Evolutionary conservation across 2,888 invertebrate genomes (phyloP), one percentile per base, ranked within the genome.

Genomic region (Calameuta filiformis): DNA sequence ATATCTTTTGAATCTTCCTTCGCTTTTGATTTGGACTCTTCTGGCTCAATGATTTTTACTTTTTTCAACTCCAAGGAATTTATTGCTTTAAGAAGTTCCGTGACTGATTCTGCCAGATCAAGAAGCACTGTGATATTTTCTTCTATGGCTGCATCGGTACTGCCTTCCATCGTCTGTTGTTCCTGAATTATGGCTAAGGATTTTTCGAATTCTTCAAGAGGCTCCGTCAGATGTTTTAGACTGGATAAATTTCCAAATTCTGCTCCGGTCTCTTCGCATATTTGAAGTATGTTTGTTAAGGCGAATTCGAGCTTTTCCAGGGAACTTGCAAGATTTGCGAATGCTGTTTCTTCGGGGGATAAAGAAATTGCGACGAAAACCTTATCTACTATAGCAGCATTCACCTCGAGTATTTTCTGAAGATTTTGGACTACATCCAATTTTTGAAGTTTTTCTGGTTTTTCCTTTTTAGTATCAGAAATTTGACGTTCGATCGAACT

Each of bases 201-300:
- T 23, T 86, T 92, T 75, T 92, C 89, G 73, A 93, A 85, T 15
- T 75, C 71, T 56, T 80, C 78, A 6, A 86, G 40, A n/a, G 87
- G 86, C 15, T 80, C 78, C 4, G 81, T 23, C 3, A 87, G 79
- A 35, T 80, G 75, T 34, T 83, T 80, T 68, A 87, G 68, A 11
- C 83, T 37, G 3, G 80, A 56, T 11, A 79, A 31, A 68, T 79
- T 74, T 68, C 73, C 71, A 40, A 79, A 73, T 73, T 78, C 76
- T 33, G 73, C 23, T n/a, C 76, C 37, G 33, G 69, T 40, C 75
- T 77, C 77, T 35, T 74, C 40, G 69, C 12, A 35, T 75, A 69
- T 69, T 30, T 35, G 33, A 33, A 35, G 35, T 11, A 77, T 35
- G 11, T 30, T 75, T 75, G 30, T 33, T 12, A 68, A 75, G 37